Evolutionary conservation across 2,113 vertebrate genomes (phyloP), one percentile per base, ranked within the genome.

Genomic region (Piprites chloris): DNA sequence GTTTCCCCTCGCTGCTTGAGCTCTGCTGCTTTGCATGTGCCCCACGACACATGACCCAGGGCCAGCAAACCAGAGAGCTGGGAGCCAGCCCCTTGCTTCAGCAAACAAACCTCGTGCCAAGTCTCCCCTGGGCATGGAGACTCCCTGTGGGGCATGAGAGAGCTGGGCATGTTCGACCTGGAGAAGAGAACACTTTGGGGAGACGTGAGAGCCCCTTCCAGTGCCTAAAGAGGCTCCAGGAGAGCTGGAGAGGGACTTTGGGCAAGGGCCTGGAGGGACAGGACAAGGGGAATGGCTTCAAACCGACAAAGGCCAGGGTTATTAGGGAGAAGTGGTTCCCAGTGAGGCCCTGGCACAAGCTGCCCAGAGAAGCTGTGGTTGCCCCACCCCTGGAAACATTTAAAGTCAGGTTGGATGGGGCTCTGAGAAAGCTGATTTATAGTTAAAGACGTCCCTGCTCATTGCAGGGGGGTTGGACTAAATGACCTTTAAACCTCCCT

Each of bases 261-360:
- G 9, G 63, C 1, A 19, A 69, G 23, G 32, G 4, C 1, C 13
- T 37, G 33, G 18, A 28, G 61, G 4, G 4, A 28, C 3, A 71
- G 59, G 59, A 85, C 16, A 42, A 11, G 41, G 24, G 12, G 4
- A 21, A 72, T 4, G 37, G 42, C 9, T 73, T 55, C 27, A 26
- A 32, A 42, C 7, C 52, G 2, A 17, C 44, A 87, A 42, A 80
- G 11, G 19, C 14, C 1, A 72, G 26, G 55, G 11, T 3, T 2
- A 39, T 7, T 11, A 2, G 5, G 14, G 2, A 71, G 21, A 20
- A n/a, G 28, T 27, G 59, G 0, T 7, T 66, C 3, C 1, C 47
- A 72, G 0, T 14, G 44, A 78, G 3, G 5, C 19, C 1, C 41
- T 30, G n/a, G 6, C 17, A 13, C 3, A 47, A 12, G 42, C 2